These are phyloP conservation scores for Polyploca ridens DNA, from an alignment of 2,888 invertebrate genomes.

Conservation along the genomic window DNA sequence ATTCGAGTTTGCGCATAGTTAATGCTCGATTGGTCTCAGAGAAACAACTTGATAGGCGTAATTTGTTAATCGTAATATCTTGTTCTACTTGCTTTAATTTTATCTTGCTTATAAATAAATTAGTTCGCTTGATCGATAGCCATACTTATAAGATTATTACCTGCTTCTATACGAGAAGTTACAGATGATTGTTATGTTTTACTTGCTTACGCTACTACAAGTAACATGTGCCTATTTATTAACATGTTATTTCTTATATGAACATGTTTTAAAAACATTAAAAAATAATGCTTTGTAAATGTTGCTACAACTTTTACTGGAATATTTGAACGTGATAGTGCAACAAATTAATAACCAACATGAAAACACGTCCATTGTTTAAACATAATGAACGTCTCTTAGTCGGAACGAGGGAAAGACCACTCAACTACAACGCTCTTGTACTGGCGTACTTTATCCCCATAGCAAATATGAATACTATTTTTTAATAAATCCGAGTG, in stretches of 20 bases:
- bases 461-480: conserved; percentile 43
- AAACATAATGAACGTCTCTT: conserved; percentile 13
- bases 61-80: conserved; percentile 44
- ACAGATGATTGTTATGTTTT: not conserved
- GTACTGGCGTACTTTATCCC: conserved; percentile 30
- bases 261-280: too few species aligned
- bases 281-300: not conserved
- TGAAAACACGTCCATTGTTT: conserved; percentile 5
- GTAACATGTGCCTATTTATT: too few species aligned
- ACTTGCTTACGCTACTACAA: too few species aligned
- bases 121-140: too few species aligned
- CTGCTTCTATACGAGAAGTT: not conserved
- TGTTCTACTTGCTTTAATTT: conserved; percentile 37
- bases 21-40: conserved; percentile 34
- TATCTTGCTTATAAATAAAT: not conserved
- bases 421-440: conserved; percentile 13
- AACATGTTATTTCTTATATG: too few species aligned
- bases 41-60: conserved; percentile 37
- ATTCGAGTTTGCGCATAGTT: conserved; percentile 42
- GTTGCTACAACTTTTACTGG: not conserved
- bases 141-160: not conserved
- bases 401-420: conserved; percentile 12
- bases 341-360: conserved; percentile 3
- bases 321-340: not conserved
- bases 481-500: conserved; percentile 57